These are phyloP conservation scores for Crypturellus undulatus DNA, from an alignment of 2,113 vertebrate species.

Conservation along the genomic window DNA sequence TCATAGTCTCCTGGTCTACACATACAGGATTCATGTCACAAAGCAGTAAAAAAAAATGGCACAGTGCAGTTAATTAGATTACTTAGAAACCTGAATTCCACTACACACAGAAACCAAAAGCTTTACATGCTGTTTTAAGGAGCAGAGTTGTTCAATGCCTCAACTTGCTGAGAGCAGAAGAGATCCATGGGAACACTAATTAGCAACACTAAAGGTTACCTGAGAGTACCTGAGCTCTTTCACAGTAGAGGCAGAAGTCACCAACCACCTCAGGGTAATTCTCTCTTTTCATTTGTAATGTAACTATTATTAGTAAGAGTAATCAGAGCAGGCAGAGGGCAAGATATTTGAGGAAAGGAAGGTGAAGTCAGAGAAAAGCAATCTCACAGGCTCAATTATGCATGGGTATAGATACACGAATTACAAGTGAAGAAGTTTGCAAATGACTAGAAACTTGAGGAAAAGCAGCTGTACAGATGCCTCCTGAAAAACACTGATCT, in stretches of 20 bases:
- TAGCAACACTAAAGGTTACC: accelerated
- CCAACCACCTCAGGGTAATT: not conserved
- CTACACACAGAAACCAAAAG: not conserved
- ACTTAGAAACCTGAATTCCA: not conserved
- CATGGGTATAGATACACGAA: not conserved
- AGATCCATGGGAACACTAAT: not conserved
- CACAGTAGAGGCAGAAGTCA: not conserved
- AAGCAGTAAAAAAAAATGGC: not conserved
- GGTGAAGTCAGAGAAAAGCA: not conserved
- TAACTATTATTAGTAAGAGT: not conserved
- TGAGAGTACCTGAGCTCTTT: not conserved
- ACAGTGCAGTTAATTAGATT: not conserved
- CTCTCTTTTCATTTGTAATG: not conserved
- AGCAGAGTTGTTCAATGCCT: not conserved
- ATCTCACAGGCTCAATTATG: not conserved
- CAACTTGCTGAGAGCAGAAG: not conserved
- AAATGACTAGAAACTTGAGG: not conserved
- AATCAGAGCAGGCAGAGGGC: not conserved
- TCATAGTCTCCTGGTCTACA: not conserved
- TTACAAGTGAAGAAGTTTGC: not conserved
- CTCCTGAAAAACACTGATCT: not conserved
- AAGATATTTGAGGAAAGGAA: not conserved
- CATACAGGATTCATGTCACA: not conserved
- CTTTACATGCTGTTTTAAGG: not conserved
- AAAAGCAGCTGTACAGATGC: not conserved